Base-by-base conservation (phyloP, 1,140 invertebrate species). In the Eupristina koningsbergeri region DNA sequence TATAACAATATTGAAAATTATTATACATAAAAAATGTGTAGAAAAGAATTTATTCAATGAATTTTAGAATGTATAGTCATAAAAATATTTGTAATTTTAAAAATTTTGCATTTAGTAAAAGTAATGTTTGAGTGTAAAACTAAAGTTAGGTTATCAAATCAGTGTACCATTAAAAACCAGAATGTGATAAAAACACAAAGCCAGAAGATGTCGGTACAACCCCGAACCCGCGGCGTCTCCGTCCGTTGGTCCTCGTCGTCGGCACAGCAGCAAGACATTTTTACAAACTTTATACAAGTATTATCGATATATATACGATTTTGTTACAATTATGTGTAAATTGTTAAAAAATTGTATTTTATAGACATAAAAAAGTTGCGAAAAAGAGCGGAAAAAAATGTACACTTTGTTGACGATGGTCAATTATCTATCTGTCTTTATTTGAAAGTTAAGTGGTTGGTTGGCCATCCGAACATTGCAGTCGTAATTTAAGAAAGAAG, bases 201-300 rank as follows among this genome's bases (percentile, higher is more conserved):
- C 94, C 96, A 97, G 83, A 97, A 93, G 26, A 97, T 94, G 93
- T 98, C 98, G 6, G 98, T 98, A 91, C 96, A 97, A 79, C 94
- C 93, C 87, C 96, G 91, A 9, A 93, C 91, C n/a, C 89, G 89
- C 31, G 88, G 90, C 63, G 91, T 88, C 83, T 90, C 90, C 7
- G 87, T 86, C 84, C 91, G 90, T 69, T 91, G 89, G 1, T 90
- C 86, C 47, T 90, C 81, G 64, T 92, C 91, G 34, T 88, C 89
- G 74, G 79, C 76, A 71, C 86, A 83, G 83, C 91, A 92, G 80
- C 91, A 93, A 76, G 88, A 88, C 92, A 92, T 93, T 29, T 3
- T 79, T 64, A 7, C 29, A 15, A 41, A 7, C 64, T 83, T 89
- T 81, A 75, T 61, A n/a, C 15, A 3, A 8, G 0, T n/a, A 1